Evolutionary conservation across 2,113 vertebrate species (phyloP), one percentile per base, ranked within the genome.

Genomic region (Sporophila hypoxantha): DNA sequence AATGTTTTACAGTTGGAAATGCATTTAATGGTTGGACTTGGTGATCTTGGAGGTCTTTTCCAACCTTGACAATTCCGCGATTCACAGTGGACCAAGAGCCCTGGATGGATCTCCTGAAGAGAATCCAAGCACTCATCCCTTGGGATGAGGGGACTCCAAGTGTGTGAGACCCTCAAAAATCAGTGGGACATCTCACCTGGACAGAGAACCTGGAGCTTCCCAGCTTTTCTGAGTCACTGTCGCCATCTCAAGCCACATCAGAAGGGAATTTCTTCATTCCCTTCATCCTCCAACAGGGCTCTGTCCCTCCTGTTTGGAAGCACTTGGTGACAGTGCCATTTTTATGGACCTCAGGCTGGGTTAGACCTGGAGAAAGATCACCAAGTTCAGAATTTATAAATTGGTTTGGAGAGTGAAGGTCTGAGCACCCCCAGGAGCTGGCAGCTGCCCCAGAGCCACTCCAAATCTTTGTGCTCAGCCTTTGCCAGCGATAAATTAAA

Each of bases 131-230:
- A 5, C 78, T 76, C 93, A 91, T 60, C 79, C 82, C 76, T 66
- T 5, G 23, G 64, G 59, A 55, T 91, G 93, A 95, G 87, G 93
- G 92, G 64, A 29, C 39, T 81, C 91, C 81, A 95, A 88, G 44
- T 90, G 94, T 94, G 92, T 25, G 66, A 96, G 91, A 87, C 92
- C 94, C 94, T 92, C 87, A 27, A 27, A 67, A 84, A 34, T 55
- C 56, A 73, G 19, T 3, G 14, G 27, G 34, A 49, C n/a, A 37
- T 52, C 56, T 76, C 20, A 0, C 34, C 69, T 10, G 17, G 69
- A 22, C 47, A 26, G 22, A n/a, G 60, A 14, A 12, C 11, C 44
- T 8, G 41, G 69, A 83, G 23, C 9, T 47, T 56, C 37, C 42
- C 39, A 15, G 37, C 42, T 70, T 41, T 46, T 49, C 10, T 1